Base-by-base conservation (phyloP, 64 coral and sea anemone genomes). In the Montipora cactus region DNA sequence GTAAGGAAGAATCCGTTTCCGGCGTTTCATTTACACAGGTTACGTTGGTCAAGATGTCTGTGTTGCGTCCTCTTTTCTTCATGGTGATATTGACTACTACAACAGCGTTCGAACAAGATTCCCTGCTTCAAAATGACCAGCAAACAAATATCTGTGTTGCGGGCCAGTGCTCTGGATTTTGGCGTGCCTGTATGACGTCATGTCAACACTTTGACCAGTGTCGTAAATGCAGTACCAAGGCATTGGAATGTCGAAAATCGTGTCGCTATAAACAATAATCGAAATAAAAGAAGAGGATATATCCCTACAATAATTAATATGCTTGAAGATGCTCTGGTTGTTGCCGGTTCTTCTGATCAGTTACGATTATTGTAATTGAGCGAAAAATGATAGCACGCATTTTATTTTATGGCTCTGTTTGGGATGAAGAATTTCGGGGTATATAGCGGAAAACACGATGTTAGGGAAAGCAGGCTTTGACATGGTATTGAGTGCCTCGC, bases 121-220 rank as follows among this genome's bases (percentile, higher is more conserved):
- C 59, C 13, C 8, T 19, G 5, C 6, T 14, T 37, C 25, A 7
- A 9, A 1, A 15, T n/a, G 59, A 67, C 37, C 23, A 10, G 8
- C 25, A 76, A 0, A 76, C 73, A 45, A 3, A 76, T 2, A 6
- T 44, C 1, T 83, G 81, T 57, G 44, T 83, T 67, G 5, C 3
- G 3, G 28, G 28, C 28, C 58, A 67, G 3, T 83, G 81, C n/a
- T 19, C 81, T 15, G 81, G 81, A 16, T 16, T 19, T 1, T 83
- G 81, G 81, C 81, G 15, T 15, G 81, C 81, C 5, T 83, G 81
- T 19, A 83, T 83, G 81, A 67, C 81, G 22, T 83, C 81, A 47
- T 83, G 81, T 59, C 22, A 83, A 37, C 23, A 83, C 25, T 15
- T 21, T 2, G 16, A 5, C 28, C 81, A 83, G 13, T 83, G 81